These are phyloP conservation scores for Cantharis rustica DNA, from an alignment of 2,888 invertebrate genomes.

Conservation along the genomic window DNA sequence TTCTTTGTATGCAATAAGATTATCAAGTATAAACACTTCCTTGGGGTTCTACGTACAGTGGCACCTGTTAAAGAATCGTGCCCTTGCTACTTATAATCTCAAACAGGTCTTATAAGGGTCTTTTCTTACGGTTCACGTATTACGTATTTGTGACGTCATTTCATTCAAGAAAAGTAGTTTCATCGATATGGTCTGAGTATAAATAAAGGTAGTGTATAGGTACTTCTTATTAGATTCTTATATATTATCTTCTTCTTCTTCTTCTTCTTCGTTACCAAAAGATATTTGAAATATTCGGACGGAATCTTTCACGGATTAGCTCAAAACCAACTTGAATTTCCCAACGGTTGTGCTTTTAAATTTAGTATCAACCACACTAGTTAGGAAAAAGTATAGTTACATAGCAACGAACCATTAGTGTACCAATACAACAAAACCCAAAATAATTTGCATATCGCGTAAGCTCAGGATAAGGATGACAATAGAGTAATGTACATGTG, in stretches of 20 bases:
- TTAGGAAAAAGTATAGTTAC: background rate
- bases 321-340: background rate
- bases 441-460: constrained; percentile 21
- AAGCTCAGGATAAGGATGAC: constrained; percentile 26
- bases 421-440: constrained; percentile 4
- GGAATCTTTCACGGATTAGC: too few species aligned
- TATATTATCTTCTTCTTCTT: too few species aligned
- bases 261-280: too few species aligned
- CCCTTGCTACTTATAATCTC: constrained; percentile 18
- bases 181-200: background rate
- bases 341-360: background rate
- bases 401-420: background rate
- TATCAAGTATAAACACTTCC: background rate
- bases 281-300: too few species aligned
- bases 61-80: constrained; percentile 20
- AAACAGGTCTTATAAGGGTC: constrained; percentile 18
- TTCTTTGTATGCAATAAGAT: background rate
- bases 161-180: constrained; percentile 23
- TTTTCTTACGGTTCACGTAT: constrained; percentile 10
- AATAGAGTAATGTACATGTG: constrained; percentile 27
- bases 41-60: background rate
- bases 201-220: background rate
- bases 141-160: constrained; percentile 30
- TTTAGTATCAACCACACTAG: background rate
- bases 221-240: too few species aligned